Percentiles rank a stretch among this genome's conserved stretches.
These are phyloP conservation scores for Tortricodes alternella DNA, from an alignment of 2,888 invertebrate species.

Conservation along the genomic window DNA sequence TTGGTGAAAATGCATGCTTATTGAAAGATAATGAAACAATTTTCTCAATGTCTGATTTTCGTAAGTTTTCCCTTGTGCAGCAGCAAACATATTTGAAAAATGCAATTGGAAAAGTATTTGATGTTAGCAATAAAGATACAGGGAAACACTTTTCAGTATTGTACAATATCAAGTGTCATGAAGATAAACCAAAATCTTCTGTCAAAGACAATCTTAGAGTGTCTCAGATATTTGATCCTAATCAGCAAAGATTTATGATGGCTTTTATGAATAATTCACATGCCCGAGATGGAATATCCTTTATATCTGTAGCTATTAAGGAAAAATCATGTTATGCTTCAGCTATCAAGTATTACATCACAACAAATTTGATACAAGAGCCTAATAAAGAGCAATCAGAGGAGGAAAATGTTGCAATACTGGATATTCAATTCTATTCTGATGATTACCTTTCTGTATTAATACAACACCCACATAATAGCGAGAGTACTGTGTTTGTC, in stretches of 20 bases:
- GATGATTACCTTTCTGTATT: constrained; percentile 87
- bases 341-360: constrained; percentile 80
- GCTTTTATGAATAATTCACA: constrained; percentile 70
- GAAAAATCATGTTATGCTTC: constrained; percentile 65
- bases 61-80: constrained; percentile 90
- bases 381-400: constrained; percentile 43
- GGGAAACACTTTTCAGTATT: constrained; percentile 84
- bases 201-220: constrained; percentile 59
- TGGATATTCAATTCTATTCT: constrained; percentile 91
- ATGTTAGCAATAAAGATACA: constrained; percentile 84
- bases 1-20: constrained; percentile 88
- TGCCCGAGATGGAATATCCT: constrained; percentile 71
- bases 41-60: constrained; percentile 89
- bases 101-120: constrained; percentile 86
- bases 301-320: constrained; percentile 75
- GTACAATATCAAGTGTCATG: constrained; percentile 78
- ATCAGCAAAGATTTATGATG: constrained; percentile 76
- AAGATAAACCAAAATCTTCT: constrained; percentile 50
- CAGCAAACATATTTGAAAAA: constrained; percentile 88
- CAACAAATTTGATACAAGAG: constrained; percentile 65
- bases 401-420: constrained; percentile 71
- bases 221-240: constrained; percentile 75
- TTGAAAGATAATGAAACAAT: constrained; percentile 86
- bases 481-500: constrained; percentile 71
- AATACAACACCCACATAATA: constrained; percentile 77